These are phyloP conservation scores for Gouania willdenowi DNA, from an alignment of 2,797 vertebrate genomes.

Conservation along the genomic window DNA sequence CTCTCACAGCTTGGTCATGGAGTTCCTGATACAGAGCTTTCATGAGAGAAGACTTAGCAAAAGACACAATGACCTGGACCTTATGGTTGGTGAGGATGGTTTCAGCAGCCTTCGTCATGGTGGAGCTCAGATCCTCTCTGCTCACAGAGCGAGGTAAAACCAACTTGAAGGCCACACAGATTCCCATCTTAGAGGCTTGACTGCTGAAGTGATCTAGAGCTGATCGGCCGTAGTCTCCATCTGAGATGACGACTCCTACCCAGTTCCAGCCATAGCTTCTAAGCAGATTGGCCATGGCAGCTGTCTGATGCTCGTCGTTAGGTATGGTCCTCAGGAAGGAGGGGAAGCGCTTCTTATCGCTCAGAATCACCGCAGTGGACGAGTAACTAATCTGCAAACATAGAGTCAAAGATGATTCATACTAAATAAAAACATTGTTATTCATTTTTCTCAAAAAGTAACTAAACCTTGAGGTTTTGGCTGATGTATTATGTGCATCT, in stretches of 20 bases:
- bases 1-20: conserved; percentile 43
- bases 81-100: conserved; percentile 74
- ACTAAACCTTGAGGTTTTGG: too few relatives aligned
- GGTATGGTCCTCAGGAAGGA: conserved; percentile 86
- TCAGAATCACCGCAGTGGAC: conserved; percentile 85
- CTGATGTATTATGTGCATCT: too few relatives aligned
- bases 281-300: conserved; percentile 83
- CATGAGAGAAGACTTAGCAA: conserved; percentile 78
- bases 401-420: too few relatives aligned
- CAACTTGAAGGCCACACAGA: conserved; percentile 85
- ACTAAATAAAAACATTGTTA: too few relatives aligned
- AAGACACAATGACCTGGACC: conserved; percentile 84
- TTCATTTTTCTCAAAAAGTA: too few relatives aligned
- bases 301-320: conserved; percentile 82
- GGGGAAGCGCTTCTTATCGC: conserved; percentile 86
- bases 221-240: conserved; percentile 83
- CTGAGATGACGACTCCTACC: conserved; percentile 82
- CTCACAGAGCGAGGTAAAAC: conserved; percentile 77
- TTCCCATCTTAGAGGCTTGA: conserved; percentile 68
- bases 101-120: conserved; percentile 60
- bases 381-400: conserved; percentile 85
- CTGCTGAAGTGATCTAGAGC: conserved; percentile 78
- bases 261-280: conserved; percentile 79
- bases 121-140: conserved; percentile 48
- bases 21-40: conserved; percentile 70